phyloP scores from a whole-genome alignment of 2,888 invertebrate genomes.

The Drosophila gaucha region DNA sequence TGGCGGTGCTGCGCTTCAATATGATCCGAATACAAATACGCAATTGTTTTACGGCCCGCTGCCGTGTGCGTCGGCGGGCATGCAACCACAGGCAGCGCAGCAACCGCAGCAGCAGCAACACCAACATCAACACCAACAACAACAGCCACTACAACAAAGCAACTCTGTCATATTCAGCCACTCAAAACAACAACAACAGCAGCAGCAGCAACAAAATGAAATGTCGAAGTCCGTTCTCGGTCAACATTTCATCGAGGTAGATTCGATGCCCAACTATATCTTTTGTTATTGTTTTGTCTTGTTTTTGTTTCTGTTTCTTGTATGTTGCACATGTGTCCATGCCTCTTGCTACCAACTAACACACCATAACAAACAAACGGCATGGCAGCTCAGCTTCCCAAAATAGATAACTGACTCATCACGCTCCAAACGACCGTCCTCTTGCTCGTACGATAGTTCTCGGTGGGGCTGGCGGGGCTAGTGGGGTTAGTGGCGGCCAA shows the following conservation, averaged over 20 bases:
- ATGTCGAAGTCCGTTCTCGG: conserved; percentile 83
- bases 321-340: conserved; percentile 39
- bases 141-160: conserved; percentile 75
- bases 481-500: too few relatives aligned
- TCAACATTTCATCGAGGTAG: conserved; percentile 84
- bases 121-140: conserved; percentile 47
- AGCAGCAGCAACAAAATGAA: conserved; percentile 81
- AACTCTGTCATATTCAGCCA: conserved; percentile 81
- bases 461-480: not conserved
- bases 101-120: conserved; percentile 50
- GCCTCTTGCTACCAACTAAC: conserved; percentile 35
- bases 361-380: conserved; percentile 11
- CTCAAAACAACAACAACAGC: conserved; percentile 64
- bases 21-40: conserved; percentile 75
- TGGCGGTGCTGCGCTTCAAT: conserved; percentile 58
- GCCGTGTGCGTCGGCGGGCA: conserved; percentile 44
- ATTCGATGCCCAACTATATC: conserved; percentile 56
- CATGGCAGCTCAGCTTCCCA: conserved; percentile 24
- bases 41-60: conserved; percentile 71
- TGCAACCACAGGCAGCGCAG: conserved; percentile 61
- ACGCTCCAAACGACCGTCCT: conserved; percentile 41
- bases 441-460: conserved; percentile 7
- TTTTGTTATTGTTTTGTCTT: conserved; percentile 23
- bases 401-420: conserved; percentile 68
- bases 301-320: conserved; percentile 18